A percentile compares a stretch with the other conserved stretches of the same genome.
phyloP scores from a whole-genome alignment of 2,113 vertebrate genomes.

The Chloropsis cyanopogon region DNA sequence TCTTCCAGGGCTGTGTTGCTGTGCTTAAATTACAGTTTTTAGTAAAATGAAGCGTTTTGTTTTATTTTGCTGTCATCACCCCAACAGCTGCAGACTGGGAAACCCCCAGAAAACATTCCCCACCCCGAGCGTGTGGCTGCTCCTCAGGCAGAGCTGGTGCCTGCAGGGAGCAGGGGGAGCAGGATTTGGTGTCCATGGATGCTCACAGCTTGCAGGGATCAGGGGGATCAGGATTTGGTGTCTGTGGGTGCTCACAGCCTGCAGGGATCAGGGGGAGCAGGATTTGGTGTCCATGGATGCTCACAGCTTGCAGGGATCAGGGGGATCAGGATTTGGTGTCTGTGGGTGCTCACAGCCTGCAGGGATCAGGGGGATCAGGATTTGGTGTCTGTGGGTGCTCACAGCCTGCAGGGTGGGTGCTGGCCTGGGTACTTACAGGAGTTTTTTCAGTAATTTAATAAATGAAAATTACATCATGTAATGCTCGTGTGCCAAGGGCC shows the following conservation, averaged over 20 bases:
- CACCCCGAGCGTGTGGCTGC: fast-evolving
- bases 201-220: neutral
- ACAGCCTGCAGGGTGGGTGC: neutral
- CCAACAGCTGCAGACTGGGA: neutral
- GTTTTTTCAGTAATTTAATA: neutral
- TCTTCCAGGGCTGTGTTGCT: neutral
- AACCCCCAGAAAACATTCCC: neutral
- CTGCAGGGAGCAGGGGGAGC: neutral
- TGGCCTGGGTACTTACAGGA: neutral
- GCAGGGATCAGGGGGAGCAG: neutral
- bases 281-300: neutral
- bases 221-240: neutral
- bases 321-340: too few relatives aligned
- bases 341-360: neutral
- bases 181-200: neutral
- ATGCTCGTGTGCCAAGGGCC: fast-evolving
- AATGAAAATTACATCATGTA: neutral
- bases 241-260: neutral
- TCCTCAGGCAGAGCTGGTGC: neutral
- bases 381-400: neutral
- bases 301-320: too few relatives aligned
- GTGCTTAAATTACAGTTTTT: neutral
- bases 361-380: neutral
- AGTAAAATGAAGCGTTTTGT: neutral
- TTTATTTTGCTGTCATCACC: neutral